phyloP scores from a whole-genome alignment of 1,140 invertebrate genomes.

The Nasonia longicornis region DNA sequence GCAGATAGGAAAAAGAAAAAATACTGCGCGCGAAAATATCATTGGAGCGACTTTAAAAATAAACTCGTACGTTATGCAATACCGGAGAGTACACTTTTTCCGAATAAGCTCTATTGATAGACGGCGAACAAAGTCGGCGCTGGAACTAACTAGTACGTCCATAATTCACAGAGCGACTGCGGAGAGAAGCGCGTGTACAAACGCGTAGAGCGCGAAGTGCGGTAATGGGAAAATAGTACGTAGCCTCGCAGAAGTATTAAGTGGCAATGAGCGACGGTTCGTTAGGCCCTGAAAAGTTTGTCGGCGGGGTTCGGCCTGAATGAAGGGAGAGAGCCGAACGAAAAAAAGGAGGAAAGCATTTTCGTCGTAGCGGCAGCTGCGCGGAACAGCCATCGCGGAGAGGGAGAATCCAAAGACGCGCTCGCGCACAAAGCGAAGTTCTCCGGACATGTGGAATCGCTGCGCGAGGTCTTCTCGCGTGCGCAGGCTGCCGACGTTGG shows the following conservation, averaged over 20 bases:
- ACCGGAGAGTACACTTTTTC: slow-evolving; percentile 11
- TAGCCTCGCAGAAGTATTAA: slow-evolving; percentile 53
- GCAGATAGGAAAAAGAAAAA: too few relatives aligned
- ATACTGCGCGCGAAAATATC: too few relatives aligned
- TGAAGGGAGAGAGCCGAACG: slow-evolving; percentile 25
- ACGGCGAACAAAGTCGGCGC: neutral
- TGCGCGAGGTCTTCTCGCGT: slow-evolving; percentile 48
- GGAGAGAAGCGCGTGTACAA: neutral
- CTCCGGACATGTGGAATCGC: slow-evolving; percentile 56
- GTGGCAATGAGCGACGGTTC: slow-evolving; percentile 63
- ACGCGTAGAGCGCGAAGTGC: slow-evolving; percentile 43
- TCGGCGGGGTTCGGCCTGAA: slow-evolving; percentile 57
- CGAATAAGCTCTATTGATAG: slow-evolving; percentile 39
- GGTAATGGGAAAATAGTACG: slow-evolving; percentile 50
- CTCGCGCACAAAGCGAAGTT: neutral
- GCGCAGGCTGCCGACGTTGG: slow-evolving; percentile 37
- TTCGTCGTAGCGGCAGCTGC: slow-evolving; percentile 52
- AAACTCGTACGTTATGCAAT: neutral
- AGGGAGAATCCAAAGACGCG: neutral
- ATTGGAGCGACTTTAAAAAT: neutral
- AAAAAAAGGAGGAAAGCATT: slow-evolving; percentile 48
- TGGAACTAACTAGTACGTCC: too few relatives aligned
- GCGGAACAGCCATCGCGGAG: slow-evolving; percentile 1
- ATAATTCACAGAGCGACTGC: neutral
- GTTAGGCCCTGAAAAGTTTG: slow-evolving; percentile 62